A percentile compares a stretch with the other conserved stretches of the same genome.
phyloP scores from a whole-genome alignment of 2,113 vertebrate species.

The Cyrtonyx montezumae region DNA sequence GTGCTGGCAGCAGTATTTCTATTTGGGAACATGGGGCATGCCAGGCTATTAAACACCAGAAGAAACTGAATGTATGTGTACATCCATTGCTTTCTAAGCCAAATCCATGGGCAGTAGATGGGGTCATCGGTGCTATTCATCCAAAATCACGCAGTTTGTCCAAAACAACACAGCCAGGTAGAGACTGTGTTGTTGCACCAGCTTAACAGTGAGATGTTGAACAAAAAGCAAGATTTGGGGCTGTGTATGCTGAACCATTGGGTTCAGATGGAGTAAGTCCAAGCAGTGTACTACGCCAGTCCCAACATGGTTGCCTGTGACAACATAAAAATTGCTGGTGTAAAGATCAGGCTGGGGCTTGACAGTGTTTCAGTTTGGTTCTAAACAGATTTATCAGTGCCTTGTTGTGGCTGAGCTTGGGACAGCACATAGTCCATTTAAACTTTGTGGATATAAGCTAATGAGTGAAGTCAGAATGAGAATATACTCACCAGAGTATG shows the following conservation, averaged over 20 bases:
- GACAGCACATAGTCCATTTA: background rate
- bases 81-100: too few relatives aligned
- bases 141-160: background rate
- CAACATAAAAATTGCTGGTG: background rate
- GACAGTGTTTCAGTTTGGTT: background rate
- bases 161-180: background rate
- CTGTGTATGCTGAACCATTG: too few relatives aligned
- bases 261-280: background rate
- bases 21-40: background rate
- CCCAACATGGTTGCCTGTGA: background rate
- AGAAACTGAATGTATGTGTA: background rate
- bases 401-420: background rate
- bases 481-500: too few relatives aligned
- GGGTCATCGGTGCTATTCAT: background rate
- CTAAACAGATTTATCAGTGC: background rate
- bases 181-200: background rate
- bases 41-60: background rate
- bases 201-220: background rate
- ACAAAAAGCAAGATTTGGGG: too few relatives aligned
- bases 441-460: background rate
- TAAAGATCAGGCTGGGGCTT: background rate
- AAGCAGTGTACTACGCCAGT: background rate
- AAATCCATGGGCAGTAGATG: background rate
- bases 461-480: fast-evolving
- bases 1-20: background rate